Percentiles rank a stretch among this genome's conserved stretches.
phyloP scores from a whole-genome alignment of 2,797 vertebrate genomes.

The Helostoma temminkii region DNA sequence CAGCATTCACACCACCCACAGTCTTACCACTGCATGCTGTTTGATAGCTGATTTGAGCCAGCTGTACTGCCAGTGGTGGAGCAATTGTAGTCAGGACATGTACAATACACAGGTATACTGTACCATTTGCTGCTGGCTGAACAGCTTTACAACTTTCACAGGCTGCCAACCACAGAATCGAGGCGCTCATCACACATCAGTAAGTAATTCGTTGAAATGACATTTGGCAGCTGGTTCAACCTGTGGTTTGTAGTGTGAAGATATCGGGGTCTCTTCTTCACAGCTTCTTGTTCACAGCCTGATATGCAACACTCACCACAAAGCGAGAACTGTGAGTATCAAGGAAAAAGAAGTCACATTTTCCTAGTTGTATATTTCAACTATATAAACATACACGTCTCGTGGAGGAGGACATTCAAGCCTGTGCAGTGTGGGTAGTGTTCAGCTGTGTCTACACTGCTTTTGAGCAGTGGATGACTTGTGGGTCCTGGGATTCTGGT shows the following conservation, averaged over 20 bases:
- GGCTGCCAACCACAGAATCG: neutral
- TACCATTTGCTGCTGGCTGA: slow-evolving; percentile 10
- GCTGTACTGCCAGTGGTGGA: slow-evolving; percentile 42
- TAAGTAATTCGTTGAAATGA: slow-evolving; percentile 10
- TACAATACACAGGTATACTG: slow-evolving; percentile 27
- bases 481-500: slow-evolving; percentile 43
- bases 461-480: slow-evolving; percentile 45
- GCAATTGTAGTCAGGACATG: slow-evolving; percentile 19
- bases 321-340: slow-evolving; percentile 9
- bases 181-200: slow-evolving; percentile 14
- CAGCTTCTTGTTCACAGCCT: slow-evolving; percentile 8
- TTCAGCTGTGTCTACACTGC: slow-evolving; percentile 27
- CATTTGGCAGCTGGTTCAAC: slow-evolving; percentile 18
- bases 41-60: slow-evolving; percentile 46
- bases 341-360: slow-evolving; percentile 19
- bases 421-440: slow-evolving; percentile 38
- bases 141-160: slow-evolving; percentile 40
- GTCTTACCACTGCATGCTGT: slow-evolving; percentile 13
- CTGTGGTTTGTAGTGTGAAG: slow-evolving; percentile 29
- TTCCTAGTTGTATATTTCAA: slow-evolving; percentile 12
- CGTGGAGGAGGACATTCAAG: slow-evolving; percentile 33
- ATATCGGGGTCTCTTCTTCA: slow-evolving; percentile 7
- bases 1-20: slow-evolving; percentile 50
- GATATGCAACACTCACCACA: slow-evolving; percentile 7
- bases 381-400: slow-evolving; percentile 1